Percentiles rank a stretch among this genome's conserved stretches.
These are phyloP conservation scores for Anarhynchus alexandrinus DNA, from an alignment of 2,113 vertebrate genomes.

Conservation along the genomic window DNA sequence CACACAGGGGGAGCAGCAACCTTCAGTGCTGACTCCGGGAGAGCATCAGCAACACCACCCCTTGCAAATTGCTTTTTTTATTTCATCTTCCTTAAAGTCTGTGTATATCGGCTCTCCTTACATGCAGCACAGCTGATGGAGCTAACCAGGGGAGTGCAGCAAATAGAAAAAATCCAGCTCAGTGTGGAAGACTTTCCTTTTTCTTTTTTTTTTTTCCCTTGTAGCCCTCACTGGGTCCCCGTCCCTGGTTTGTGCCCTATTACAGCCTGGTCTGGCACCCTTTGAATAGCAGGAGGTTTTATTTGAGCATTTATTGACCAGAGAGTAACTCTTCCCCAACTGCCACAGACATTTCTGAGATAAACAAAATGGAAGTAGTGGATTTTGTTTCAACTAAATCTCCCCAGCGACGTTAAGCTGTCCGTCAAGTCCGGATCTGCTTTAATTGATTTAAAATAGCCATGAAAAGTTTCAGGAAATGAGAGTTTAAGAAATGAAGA, in stretches of 20 bases:
- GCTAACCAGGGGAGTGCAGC: neutral
- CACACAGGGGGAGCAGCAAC: rapidly evolving
- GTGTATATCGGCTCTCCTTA: neutral
- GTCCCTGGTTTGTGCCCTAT: neutral
- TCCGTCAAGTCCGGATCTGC: neutral
- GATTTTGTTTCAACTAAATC: neutral
- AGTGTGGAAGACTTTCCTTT: too few species aligned
- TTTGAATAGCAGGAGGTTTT: neutral
- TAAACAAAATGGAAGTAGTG: neutral
- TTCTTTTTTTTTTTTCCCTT: too few species aligned
- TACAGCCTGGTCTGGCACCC: neutral
- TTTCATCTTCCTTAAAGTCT: neutral
- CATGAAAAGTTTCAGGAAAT: neutral
- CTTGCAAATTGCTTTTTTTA: neutral
- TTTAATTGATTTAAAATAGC: neutral
- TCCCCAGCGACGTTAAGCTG: neutral
- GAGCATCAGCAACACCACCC: neutral
- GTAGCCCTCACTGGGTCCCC: neutral
- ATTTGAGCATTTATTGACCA: neutral
- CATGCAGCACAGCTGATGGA: neutral
- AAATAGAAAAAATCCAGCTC: neutral
- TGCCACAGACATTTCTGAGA: neutral
- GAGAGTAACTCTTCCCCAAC: neutral
- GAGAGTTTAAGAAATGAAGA: neutral
- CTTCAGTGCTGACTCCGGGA: neutral